A percentile compares a stretch with the other conserved stretches of the same genome.
These are phyloP conservation scores for Yponomeuta plumbellus DNA, from an alignment of 2,888 invertebrate genomes.

Conservation along the genomic window DNA sequence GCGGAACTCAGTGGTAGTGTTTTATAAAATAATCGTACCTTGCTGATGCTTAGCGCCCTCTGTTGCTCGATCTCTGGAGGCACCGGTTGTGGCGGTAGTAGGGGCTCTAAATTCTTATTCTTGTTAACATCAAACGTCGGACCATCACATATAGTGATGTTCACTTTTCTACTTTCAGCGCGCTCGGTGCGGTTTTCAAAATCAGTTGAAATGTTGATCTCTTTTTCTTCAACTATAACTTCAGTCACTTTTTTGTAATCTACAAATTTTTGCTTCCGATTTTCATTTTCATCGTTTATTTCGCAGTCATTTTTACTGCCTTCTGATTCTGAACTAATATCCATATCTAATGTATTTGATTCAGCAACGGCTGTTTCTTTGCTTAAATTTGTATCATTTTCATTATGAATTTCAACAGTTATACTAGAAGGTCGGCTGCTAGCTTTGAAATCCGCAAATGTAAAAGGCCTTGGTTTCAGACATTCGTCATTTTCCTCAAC, in stretches of 20 bases:
- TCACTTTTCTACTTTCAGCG: slow-evolving; percentile 51
- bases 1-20: too few species aligned
- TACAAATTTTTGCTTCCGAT: slow-evolving; percentile 9
- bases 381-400: slow-evolving; percentile 17
- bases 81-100: slow-evolving; percentile 81
- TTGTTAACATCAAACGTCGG: slow-evolving; percentile 42
- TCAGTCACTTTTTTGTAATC: slow-evolving; percentile 22
- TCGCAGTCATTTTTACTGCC: slow-evolving; percentile 19
- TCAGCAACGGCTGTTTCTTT: not conserved
- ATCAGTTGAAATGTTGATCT: slow-evolving; percentile 43
- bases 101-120: slow-evolving; percentile 53
- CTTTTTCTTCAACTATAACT: slow-evolving; percentile 42
- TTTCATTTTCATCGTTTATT: slow-evolving; percentile 17
- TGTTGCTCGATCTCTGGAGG: slow-evolving; percentile 91
- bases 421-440: slow-evolving; percentile 37
- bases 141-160: slow-evolving; percentile 59
- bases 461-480: slow-evolving; percentile 66
- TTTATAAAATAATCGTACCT: slow-evolving; percentile 67
- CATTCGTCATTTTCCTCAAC: slow-evolving; percentile 26
- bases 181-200: slow-evolving; percentile 44
- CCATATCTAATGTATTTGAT: not conserved
- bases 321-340: not conserved
- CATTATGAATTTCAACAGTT: slow-evolving; percentile 19
- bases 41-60: slow-evolving; percentile 86
- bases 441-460: slow-evolving; percentile 75